phyloP scores from a whole-genome alignment of 1,140 invertebrate species.

The Drosophila pectinifera region DNA sequence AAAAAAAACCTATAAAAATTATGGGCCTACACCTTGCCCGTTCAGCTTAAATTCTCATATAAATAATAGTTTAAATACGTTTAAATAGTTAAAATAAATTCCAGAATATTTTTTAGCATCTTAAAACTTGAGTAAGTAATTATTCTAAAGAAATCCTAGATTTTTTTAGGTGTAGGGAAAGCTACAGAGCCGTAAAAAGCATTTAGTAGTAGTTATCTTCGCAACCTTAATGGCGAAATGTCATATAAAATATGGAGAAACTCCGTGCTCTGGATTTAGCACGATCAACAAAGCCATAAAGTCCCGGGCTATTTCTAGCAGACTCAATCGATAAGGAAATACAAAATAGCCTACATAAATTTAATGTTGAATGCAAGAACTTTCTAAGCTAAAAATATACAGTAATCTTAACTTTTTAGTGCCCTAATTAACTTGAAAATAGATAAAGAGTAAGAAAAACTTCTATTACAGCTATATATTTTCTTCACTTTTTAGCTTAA shows the following conservation, averaged over 20 bases:
- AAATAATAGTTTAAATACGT: not conserved
- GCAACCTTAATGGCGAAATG: slow-evolving; percentile 6
- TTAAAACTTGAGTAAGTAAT: not conserved
- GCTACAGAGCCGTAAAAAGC: not conserved
- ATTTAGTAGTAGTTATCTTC: slow-evolving; percentile 5
- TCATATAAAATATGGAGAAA: slow-evolving; percentile 9
- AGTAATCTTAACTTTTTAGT: not conserved
- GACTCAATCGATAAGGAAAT: not conserved
- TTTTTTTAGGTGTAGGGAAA: slow-evolving; percentile 2
- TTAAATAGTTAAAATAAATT: not conserved
- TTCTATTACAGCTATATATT: too few relatives aligned
- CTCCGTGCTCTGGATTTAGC: not conserved
- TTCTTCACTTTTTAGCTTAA: not conserved
- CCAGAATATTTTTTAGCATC: not conserved
- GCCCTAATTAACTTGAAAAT: not conserved
- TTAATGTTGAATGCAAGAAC: too few relatives aligned
- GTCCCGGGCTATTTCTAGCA: not conserved
- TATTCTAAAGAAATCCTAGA: not conserved
- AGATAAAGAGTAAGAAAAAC: too few relatives aligned
- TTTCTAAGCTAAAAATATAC: not conserved
- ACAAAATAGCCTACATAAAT: not conserved
- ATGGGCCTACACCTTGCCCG: too few relatives aligned
- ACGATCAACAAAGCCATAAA: slow-evolving; percentile 9
- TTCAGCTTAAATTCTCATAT: not conserved
- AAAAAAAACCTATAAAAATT: not conserved